These are phyloP conservation scores for Arenaria interpres DNA, from an alignment of 2,113 vertebrate species.

Conservation along the genomic window DNA sequence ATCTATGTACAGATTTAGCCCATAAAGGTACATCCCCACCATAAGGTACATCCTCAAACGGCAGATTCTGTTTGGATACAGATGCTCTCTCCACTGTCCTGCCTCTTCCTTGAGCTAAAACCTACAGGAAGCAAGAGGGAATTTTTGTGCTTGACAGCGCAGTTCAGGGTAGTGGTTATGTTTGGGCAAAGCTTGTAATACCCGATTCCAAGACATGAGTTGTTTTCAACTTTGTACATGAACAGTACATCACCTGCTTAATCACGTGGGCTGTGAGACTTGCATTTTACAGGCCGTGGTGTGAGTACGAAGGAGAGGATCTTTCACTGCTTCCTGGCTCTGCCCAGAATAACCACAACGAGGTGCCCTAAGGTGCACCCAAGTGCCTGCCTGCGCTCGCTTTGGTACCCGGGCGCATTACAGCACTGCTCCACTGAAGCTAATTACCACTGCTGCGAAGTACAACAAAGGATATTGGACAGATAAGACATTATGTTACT, in stretches of 20 bases:
- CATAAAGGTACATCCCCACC: background rate
- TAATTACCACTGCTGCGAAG: background rate
- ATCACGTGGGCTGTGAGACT: background rate
- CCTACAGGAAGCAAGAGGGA: background rate
- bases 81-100: background rate
- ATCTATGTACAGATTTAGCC: background rate
- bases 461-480: background rate
- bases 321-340: background rate
- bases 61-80: background rate
- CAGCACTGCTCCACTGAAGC: background rate
- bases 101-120: background rate
- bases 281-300: background rate
- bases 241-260: background rate
- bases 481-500: background rate
- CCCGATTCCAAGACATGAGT: background rate
- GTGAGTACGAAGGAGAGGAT: background rate
- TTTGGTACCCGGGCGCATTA: background rate
- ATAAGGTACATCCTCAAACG: background rate
- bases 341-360: background rate
- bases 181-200: background rate
- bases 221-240: background rate
- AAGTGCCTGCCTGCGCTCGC: background rate
- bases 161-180: background rate
- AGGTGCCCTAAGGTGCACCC: too few species aligned
- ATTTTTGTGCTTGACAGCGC: background rate